A percentile compares a stretch with the other conserved stretches of the same genome.
phyloP scores from a whole-genome alignment of 30 jellyfish, hydroid and myxozoan species.

The Aurelia coerulea region DNA sequence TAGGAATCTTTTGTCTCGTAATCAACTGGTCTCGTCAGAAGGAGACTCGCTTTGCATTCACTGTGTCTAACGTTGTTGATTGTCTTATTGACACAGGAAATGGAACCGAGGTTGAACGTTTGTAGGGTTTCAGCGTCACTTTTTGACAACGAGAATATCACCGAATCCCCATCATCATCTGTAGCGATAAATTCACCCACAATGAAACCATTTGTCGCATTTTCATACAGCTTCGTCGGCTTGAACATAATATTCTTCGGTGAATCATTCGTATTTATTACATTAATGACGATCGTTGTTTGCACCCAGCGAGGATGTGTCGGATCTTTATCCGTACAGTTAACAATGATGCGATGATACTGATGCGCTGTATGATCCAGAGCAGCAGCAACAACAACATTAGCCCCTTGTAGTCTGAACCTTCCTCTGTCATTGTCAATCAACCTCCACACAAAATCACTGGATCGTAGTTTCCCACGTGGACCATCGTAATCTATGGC shows the following conservation, averaged over 20 bases:
- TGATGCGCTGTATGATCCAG: slow-evolving; percentile 42
- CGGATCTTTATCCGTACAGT: slow-evolving; percentile 83
- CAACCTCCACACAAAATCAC: slow-evolving; percentile 76
- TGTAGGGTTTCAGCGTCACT: slow-evolving; percentile 35
- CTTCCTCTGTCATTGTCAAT: slow-evolving; percentile 60
- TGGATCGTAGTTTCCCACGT: slow-evolving; percentile 60
- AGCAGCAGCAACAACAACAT: slow-evolving; percentile 59
- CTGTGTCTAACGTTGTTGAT: slow-evolving; percentile 24
- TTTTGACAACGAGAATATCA: slow-evolving; percentile 47
- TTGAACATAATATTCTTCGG: slow-evolving; percentile 53
- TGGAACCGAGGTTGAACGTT: slow-evolving; percentile 47
- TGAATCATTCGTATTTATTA: slow-evolving; percentile 59
- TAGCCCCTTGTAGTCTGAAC: slow-evolving; percentile 56
- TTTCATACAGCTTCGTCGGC: slow-evolving; percentile 50
- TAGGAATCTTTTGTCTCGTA: slow-evolving; percentile 59
- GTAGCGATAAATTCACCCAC: slow-evolving; percentile 73
- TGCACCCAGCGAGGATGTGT: slow-evolving; percentile 46
- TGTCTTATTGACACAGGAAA: slow-evolving; percentile 21
- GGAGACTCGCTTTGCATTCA: slow-evolving; percentile 32
- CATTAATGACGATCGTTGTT: slow-evolving; percentile 32
- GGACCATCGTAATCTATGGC: slow-evolving; percentile 89
- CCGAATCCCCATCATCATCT: slow-evolving; percentile 69
- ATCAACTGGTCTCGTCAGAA: slow-evolving; percentile 24
- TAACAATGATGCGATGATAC: slow-evolving; percentile 58
- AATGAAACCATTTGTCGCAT: slow-evolving; percentile 56